Evolutionary conservation across 2,888 invertebrate genomes (phyloP), one percentile per base, ranked within the genome.

Genomic region (Brassicogethes aeneus): DNA sequence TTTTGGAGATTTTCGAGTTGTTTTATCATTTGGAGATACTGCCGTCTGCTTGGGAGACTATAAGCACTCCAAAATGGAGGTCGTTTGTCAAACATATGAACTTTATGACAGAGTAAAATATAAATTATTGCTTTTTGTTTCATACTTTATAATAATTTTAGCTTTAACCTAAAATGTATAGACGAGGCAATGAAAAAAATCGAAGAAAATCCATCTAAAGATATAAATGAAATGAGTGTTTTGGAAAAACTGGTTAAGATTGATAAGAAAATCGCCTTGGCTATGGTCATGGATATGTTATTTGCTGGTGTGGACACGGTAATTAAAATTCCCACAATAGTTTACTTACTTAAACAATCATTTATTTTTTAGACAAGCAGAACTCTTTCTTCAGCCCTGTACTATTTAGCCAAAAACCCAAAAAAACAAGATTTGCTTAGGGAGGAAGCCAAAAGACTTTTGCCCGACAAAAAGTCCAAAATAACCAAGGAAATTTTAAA

Each of bases 271-370:
- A 72, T 80, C 7, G 84, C 83, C 1, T 56, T 75, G 16, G 72
- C 78, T 50, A 81, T 83, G 77, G 79, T 79, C 1, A 71, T 77
- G 49, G 85, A 85, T 59, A 77, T 84, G 77, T 54, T 85, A 16
- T 65, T 76, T 34, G 83, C 81, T 34, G 84, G 84, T 41, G 74
- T 82, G 30, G 85, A 85, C 59, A 83, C 84, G 40, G 83, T 87
- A 66, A 23, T 7, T 23, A 23, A 23, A 23, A 23, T 23, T 23
- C 10, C 10, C 10, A 7, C 10, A 10, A 7, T 23, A 7, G 5
- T 23, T 5, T 7, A 23, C 5, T 7, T 7, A 7, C 10, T 23
- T 10, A 23, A 23, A 23, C 23, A 23, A 23, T 23, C 10, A 7
- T 23, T 23, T 7, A 23, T 10, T 7, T 23, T 30, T 37, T 47